These are phyloP conservation scores for Sitta europaea DNA, from an alignment of 2,113 vertebrate species.

Conservation along the genomic window DNA sequence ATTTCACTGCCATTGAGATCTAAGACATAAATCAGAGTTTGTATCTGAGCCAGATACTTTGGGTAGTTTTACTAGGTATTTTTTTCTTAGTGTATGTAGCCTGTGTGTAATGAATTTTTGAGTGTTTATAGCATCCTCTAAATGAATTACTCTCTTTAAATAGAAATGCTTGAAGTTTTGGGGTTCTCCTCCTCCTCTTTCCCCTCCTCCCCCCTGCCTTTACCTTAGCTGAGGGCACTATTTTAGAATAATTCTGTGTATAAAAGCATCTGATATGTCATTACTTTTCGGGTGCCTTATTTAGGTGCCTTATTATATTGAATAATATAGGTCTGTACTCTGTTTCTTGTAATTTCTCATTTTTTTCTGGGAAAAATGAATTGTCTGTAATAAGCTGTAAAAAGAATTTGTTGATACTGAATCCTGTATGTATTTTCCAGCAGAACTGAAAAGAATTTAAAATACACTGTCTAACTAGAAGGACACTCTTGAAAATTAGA, in stretches of 20 bases:
- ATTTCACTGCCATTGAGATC: not conserved
- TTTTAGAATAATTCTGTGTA: not conserved
- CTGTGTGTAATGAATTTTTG: not conserved
- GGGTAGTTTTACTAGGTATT: not conserved
- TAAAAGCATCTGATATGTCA: not conserved
- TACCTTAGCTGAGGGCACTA: not conserved
- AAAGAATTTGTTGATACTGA: not conserved
- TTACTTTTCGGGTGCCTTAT: not conserved
- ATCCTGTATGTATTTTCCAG: not conserved
- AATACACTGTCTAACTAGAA: not conserved
- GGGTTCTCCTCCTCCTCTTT: not conserved
- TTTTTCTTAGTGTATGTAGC: not conserved
- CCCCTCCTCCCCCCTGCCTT: fast-evolving
- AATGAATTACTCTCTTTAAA: not conserved
- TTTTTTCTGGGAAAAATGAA: not conserved
- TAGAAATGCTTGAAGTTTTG: not conserved
- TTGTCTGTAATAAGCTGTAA: not conserved
- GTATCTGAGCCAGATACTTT: not conserved
- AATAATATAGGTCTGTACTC: not conserved
- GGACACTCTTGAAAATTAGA: not conserved
- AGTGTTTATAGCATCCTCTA: not conserved
- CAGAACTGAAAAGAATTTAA: not conserved
- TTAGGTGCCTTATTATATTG: too few species aligned
- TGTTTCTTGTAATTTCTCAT: not conserved
- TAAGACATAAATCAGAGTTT: not conserved